A percentile compares a stretch with the other conserved stretches of the same genome.
phyloP scores from a whole-genome alignment of 2,888 invertebrate genomes.

The Drosophila conformis region DNA sequence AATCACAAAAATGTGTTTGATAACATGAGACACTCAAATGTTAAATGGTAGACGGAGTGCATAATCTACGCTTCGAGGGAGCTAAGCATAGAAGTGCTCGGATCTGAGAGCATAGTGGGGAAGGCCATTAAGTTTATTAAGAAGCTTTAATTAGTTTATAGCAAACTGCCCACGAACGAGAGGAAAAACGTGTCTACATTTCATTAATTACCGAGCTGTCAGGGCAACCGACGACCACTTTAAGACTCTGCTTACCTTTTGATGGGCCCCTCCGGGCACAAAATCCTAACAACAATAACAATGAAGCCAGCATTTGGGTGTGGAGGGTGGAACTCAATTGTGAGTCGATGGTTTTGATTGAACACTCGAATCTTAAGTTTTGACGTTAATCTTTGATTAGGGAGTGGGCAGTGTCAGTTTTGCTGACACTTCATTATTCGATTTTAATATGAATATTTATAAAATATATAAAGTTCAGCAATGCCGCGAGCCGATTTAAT shows the following conservation, averaged over 20 bases:
- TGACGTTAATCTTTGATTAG: slow-evolving; percentile 76
- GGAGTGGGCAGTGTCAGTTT: slow-evolving; percentile 51
- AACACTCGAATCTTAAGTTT: slow-evolving; percentile 73
- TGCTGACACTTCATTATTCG: slow-evolving; percentile 78
- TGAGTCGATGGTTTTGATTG: slow-evolving; percentile 64
- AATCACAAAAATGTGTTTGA: slow-evolving; percentile 25
- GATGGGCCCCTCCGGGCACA: slow-evolving; percentile 58
- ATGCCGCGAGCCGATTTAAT: slow-evolving; percentile 62
- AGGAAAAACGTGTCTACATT: slow-evolving; percentile 60
- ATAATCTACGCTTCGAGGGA: slow-evolving; percentile 58
- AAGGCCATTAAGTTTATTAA: slow-evolving; percentile 75
- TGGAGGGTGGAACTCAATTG: slow-evolving; percentile 11
- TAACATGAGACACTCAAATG: slow-evolving; percentile 32
- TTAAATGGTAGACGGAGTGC: slow-evolving; percentile 36
- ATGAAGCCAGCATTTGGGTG: slow-evolving; percentile 9
- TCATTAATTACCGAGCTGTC: slow-evolving; percentile 73
- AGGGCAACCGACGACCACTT: slow-evolving; percentile 50
- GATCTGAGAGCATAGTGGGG: background rate
- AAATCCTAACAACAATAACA: slow-evolving; percentile 25
- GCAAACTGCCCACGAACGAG: slow-evolving; percentile 24
- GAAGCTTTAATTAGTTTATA: slow-evolving; percentile 70
- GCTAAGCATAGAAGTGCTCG: slow-evolving; percentile 5
- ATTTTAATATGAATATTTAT: slow-evolving; percentile 72
- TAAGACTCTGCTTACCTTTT: slow-evolving; percentile 68
- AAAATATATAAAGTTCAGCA: slow-evolving; percentile 55